These are phyloP conservation scores for Malthinus seriepunctatus DNA, from an alignment of 2,888 invertebrate genomes.

Conservation along the genomic window DNA sequence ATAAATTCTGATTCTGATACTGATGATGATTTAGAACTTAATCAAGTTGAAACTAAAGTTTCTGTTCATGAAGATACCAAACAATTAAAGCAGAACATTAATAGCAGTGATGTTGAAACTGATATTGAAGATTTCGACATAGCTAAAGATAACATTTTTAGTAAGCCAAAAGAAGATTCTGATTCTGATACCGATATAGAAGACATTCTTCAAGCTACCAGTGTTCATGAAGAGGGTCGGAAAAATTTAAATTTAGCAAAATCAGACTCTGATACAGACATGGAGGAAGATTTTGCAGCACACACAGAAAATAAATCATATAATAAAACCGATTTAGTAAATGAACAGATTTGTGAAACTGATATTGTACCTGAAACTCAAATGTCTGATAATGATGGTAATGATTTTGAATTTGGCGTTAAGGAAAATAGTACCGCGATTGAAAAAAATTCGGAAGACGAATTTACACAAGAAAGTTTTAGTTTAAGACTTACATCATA, in stretches of 20 bases:
- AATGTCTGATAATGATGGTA: constrained; percentile 2
- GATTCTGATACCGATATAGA: constrained; percentile 39
- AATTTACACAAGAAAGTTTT: constrained; percentile 10
- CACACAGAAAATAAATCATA: not conserved
- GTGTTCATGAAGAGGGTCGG: not conserved
- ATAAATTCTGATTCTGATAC: constrained; percentile 26
- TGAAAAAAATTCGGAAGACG: not conserved
- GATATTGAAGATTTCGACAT: constrained; percentile 20
- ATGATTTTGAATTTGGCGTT: constrained; percentile 12
- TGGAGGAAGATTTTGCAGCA: not conserved
- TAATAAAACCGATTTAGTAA: not conserved
- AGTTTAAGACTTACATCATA: constrained; percentile 8
- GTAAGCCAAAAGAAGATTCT: constrained; percentile 15
- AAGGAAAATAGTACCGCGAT: not conserved
- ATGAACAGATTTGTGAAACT: constrained; percentile 1
- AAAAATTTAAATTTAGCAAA: not conserved
- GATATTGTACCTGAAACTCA: constrained; percentile 21
- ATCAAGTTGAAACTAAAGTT: not conserved
- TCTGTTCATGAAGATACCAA: not conserved
- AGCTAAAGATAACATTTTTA: constrained; percentile 6
- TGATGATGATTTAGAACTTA: constrained; percentile 19
- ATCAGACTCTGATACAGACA: constrained; percentile 18
- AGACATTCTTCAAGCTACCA: constrained; percentile 8
- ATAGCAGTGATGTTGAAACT: constrained; percentile 24
- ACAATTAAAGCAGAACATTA: not conserved